Base-by-base conservation (phyloP, 2,888 invertebrate species). In the Acronicta alni region DNA sequence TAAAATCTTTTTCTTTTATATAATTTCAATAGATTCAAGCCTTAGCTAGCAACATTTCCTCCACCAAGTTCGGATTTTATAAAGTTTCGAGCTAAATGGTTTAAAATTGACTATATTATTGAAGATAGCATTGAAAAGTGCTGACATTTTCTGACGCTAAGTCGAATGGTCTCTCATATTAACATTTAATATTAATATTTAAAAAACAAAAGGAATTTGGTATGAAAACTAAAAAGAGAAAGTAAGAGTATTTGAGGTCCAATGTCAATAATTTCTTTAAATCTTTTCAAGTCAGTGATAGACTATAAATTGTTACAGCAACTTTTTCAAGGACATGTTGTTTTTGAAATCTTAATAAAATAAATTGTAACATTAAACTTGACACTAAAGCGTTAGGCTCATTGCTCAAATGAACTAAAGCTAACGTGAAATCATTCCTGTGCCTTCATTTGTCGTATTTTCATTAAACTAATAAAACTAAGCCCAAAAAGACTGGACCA, bases 401-500 rank as follows among this genome's bases (percentile, higher is more conserved):
- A 57, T 64, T 57, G 16, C 23, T 58, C 12, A 45, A 65, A 39
- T 48, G 14, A 44, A 46, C 30, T 15, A 46, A 57, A 42, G 12
- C n/a, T 6, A 44, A 67, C 9, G 10, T 51, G 14, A 43, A 54
- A 49, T 45, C 15, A 14, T 41, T 37, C 55, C 63, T 69, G 82
- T 80, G 80, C 82, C 81, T 81, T 80, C 60, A 49, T 80, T 76
- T 62, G 15, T 44, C 20, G 67, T 57, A 53, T 51, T 52, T 60
- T 64, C 57, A 56, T 56, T 61, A 56, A 41, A 54, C 39, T 53
- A 57, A 55, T n/a, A 41, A 30, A 55, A 30, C 26, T 45, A 51
- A 59, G 65, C 61, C 67, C 61, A 42, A 58, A 54, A 85, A 83
- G 85, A 85, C 85, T 85, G 86, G 65, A 56, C 67, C 54, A 61